Base-by-base conservation (phyloP, 2,888 invertebrate genomes). In the Apotomis capreana region DNA sequence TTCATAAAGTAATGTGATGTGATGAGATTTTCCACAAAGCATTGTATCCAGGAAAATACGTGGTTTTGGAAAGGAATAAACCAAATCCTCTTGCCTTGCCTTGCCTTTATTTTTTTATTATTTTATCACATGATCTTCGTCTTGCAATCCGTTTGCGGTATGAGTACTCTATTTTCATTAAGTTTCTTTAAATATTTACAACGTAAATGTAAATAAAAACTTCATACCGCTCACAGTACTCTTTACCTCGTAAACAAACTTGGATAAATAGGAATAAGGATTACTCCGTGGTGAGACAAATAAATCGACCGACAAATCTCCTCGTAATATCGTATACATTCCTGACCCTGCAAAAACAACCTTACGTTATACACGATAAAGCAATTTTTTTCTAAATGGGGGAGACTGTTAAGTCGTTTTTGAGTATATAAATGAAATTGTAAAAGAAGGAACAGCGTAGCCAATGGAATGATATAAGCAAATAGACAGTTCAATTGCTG, bases 191-290 rank as follows among this genome's bases (percentile, higher is more conserved):
- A 40, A 5, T 6, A 40, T 40, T 40, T 6, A 40, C 40, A 40
- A 4, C 40, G 9, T 9, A 10, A 8, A 46, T 36, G 46, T n/a
- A 52, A 64, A 52, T 15, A 54, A 58, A 69, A 55, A 54, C 59
- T 51, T 36, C 59, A 36, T 49, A 54, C 15, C 37, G 54, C n/a
- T 46, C 61, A 68, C 57, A 40, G 67, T 57, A 55, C 70, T 68
- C 67, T 8, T 26, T 44, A 54, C 55, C 44, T 55, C 58, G 61
- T 67, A 61, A 71, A 54, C 49, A 51, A 71, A 71, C 67, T 44
- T 51, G 55, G 40, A 68, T 55, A 71, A 61, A 71, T 61, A 68
- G 67, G 61, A 71, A 67, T 61, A 61, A 40, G 61, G 61, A 71
- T 71, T 58, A 61, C 55, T 57, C 55, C 10, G 40, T 40, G 40